These are phyloP conservation scores for Ophioninae sp. DNA, from an alignment of 2,888 invertebrate species.

Conservation along the genomic window DNA sequence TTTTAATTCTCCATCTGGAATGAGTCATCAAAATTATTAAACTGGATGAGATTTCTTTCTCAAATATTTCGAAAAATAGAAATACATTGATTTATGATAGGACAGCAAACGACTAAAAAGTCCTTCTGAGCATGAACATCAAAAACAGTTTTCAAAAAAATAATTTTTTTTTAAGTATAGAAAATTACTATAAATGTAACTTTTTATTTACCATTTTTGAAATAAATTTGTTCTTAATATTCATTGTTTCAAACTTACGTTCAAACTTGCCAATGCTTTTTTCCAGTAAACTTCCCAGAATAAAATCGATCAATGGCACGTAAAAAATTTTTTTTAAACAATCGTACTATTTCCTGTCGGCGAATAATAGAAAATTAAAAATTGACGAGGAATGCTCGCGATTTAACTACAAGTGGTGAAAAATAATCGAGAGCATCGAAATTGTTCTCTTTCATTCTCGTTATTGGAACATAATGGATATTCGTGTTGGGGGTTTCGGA, in stretches of 20 bases:
- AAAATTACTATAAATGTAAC: not conserved
- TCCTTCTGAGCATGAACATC: too few species aligned
- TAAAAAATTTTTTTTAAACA: not conserved
- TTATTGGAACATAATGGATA: slow-evolving; percentile 12
- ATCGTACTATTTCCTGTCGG: too few species aligned
- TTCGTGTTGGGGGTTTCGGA: slow-evolving; percentile 19
- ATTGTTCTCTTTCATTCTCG: not conserved
- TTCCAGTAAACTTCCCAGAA: not conserved
- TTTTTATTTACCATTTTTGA: not conserved
- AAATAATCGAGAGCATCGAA: slow-evolving; percentile 15
- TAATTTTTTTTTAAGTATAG: not conserved
- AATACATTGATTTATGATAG: too few species aligned
- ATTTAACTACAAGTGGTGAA: not conserved
- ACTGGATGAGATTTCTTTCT: too few species aligned
- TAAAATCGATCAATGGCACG: not conserved
- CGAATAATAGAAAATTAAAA: slow-evolving; percentile 10
- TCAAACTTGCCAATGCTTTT: too few species aligned
- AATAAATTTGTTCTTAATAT: not conserved
- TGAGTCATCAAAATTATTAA: too few species aligned
- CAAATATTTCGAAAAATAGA: too few species aligned
- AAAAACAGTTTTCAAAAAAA: not conserved
- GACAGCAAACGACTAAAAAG: too few species aligned
- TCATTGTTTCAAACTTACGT: too few species aligned
- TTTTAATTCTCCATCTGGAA: too few species aligned
- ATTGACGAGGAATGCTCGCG: not conserved